Evolutionary conservation across 2,797 vertebrate genomes (phyloP).

Genomic region (Limosa lapponica): DNA sequence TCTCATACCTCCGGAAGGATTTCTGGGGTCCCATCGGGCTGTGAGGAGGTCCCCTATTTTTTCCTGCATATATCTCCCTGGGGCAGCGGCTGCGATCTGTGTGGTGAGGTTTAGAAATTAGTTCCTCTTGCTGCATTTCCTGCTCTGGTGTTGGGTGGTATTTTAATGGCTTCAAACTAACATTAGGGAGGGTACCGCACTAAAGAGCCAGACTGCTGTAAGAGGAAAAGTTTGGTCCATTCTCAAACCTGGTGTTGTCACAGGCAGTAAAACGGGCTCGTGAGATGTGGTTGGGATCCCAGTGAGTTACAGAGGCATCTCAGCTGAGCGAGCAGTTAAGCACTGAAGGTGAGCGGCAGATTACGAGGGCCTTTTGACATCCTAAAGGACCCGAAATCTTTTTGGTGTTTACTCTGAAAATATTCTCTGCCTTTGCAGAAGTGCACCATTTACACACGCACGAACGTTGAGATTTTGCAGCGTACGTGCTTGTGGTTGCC

Average conservation of each 20-base stretch:
- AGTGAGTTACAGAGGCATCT: neutral
- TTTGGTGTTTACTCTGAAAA: neutral
- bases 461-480: neutral
- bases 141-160: neutral
- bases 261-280: neutral
- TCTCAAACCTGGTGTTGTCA: neutral
- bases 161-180: neutral
- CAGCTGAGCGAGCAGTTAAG: neutral
- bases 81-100: accelerated
- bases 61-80: neutral
- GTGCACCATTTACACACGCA: accelerated
- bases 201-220: neutral
- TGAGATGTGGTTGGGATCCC: neutral
- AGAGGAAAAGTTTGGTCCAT: neutral
- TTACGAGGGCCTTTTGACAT: neutral
- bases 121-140: neutral
- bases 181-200: neutral
- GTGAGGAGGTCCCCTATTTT: neutral
- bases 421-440: neutral
- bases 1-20: neutral
- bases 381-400: neutral
- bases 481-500: neutral
- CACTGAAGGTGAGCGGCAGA: neutral
- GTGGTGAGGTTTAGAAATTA: neutral
- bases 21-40: accelerated